Evolutionary conservation across 2,888 invertebrate species (phyloP), one percentile per base, ranked within the genome.

Genomic region (Cryptus viduatorius): DNA sequence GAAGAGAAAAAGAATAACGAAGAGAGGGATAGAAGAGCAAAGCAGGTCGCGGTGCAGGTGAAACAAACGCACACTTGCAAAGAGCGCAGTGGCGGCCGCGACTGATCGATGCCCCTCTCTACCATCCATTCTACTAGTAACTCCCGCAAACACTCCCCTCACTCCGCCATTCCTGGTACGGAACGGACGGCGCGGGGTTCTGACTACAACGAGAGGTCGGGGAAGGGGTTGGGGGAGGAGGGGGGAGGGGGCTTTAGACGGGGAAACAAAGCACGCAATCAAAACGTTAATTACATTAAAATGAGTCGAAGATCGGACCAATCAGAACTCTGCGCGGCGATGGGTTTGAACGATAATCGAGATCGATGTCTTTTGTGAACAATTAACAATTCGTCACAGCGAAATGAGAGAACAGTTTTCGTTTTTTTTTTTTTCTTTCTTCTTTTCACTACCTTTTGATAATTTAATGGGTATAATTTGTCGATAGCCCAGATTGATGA

Each of bases 251-350:
- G 86, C 24, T 24, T 84, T 86, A 88, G 88, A 87, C 90, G 88
- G 87, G 91, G 90, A 92, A 92, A 92, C 92, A 92, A 92, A 92
- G 92, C 92, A 90, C 89, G 92, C 92, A 92, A 92, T 91, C 91
- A 91, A 91, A 93, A 93, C 92, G 92, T 93, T 93, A 93, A 93
- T 93, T 93, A 92, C 92, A 92, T 93, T 92, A 93, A 93, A 93
- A 93, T 92, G 92, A 93, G 91, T 92, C 90, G 90, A 92, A 92
- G 92, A 93, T 92, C 91, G 87, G 91, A 90, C 91, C 91, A 91
- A 93, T 64, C 91, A 89, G 85, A 87, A 86, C 86, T 86, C 86
- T 86, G 78, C 77, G 85, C 84, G 82, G 83, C 82, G 86, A 87
- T 86, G 88, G 87, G 80, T 87, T 68, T 61, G 83, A 88, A 80